phyloP scores from a whole-genome alignment of 2,888 invertebrate species.

The Dexiosoma caninum region DNA sequence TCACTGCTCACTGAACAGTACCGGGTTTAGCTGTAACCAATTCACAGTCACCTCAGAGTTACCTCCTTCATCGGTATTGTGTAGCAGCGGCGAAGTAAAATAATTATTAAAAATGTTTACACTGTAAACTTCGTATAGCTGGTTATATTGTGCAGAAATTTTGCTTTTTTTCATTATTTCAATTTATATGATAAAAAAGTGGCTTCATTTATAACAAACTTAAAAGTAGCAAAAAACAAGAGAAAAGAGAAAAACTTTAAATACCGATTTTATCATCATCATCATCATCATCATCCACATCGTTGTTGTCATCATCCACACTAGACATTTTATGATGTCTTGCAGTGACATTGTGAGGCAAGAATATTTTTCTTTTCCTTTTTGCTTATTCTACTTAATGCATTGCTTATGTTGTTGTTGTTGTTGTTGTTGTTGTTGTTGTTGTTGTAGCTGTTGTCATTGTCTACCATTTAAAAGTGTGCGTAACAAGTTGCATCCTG shows the following conservation, averaged over 20 bases:
- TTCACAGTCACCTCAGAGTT: no score
- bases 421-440: background rate
- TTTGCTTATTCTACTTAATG: background rate
- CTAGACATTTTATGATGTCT: slow-evolving; percentile 39
- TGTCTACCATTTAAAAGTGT: slow-evolving; percentile 9
- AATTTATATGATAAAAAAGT: slow-evolving; percentile 19
- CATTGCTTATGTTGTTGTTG: background rate
- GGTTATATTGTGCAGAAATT: background rate
- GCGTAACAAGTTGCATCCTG: slow-evolving; percentile 47
- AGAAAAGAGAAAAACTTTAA: slow-evolving; percentile 7
- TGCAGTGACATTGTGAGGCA: slow-evolving; percentile 39
- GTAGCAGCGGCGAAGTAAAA: no score
- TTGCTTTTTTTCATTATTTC: background rate
- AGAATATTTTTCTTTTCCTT: background rate
- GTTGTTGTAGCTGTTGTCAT: background rate
- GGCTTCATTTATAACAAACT: slow-evolving; percentile 32
- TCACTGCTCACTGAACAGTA: no score
- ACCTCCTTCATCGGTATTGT: no score
- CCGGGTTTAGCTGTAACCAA: no score
- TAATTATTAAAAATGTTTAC: no score
- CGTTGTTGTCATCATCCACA: slow-evolving; percentile 23
- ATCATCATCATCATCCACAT: no score
- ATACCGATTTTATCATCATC: slow-evolving; percentile 39
- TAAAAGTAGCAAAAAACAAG: no score
- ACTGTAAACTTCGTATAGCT: background rate